Evolutionary conservation across 1,140 invertebrate species (phyloP).

Genomic region (Eupristina koningsbergeri): DNA sequence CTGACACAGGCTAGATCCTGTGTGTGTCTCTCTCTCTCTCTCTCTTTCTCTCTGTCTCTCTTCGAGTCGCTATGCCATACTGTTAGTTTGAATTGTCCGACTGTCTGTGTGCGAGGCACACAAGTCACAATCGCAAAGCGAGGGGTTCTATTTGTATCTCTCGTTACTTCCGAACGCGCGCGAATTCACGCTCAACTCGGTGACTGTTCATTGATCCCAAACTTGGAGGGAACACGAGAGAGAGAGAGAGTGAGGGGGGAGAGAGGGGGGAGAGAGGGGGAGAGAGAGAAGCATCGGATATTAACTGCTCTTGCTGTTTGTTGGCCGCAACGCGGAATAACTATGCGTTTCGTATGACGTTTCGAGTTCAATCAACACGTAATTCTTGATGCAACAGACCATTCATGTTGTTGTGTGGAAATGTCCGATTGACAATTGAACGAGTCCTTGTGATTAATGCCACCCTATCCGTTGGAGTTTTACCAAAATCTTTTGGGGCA

Average conservation of each 20-base stretch:
- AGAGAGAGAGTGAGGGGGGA: background rate
- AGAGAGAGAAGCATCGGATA: background rate
- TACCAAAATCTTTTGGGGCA: too few relatives aligned
- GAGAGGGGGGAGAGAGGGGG: background rate
- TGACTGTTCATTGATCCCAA: slow-evolving; percentile 47
- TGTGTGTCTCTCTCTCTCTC: slow-evolving; percentile 5
- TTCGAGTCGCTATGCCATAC: slow-evolving; percentile 41
- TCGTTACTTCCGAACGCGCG: slow-evolving; percentile 64
- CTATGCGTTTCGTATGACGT: background rate
- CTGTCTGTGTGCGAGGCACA: slow-evolving; percentile 16
- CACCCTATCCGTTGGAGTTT: too few relatives aligned
- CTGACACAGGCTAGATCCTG: background rate
- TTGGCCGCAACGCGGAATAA: slow-evolving; percentile 4
- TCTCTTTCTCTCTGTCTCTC: slow-evolving; percentile 22
- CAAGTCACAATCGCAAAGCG: slow-evolving; percentile 50
- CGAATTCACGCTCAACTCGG: slow-evolving; percentile 49
- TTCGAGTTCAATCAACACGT: slow-evolving; percentile 2
- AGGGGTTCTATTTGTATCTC: slow-evolving; percentile 67
- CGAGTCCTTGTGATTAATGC: too few relatives aligned
- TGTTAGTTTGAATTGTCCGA: slow-evolving; percentile 49
- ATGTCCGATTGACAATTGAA: too few relatives aligned
- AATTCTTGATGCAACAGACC: slow-evolving; percentile 10
- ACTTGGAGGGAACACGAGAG: background rate
- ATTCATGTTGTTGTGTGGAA: background rate
- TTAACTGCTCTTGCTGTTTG: slow-evolving; percentile 19